Evolutionary conservation across 2,113 vertebrate species (phyloP).

Genomic region (Myotis brandtii): DNA sequence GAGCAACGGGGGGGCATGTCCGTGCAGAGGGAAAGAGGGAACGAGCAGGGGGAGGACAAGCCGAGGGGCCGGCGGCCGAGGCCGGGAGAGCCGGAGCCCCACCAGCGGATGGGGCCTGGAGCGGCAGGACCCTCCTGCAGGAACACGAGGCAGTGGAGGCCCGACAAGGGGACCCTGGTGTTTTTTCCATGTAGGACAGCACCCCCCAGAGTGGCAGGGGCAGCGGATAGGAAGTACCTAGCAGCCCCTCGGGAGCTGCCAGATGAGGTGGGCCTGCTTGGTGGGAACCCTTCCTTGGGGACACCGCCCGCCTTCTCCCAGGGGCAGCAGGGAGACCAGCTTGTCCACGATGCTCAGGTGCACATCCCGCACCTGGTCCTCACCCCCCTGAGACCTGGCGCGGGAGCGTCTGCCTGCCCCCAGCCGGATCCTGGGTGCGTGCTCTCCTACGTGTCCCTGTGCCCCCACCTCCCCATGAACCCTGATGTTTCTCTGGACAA

Average conservation of each 20-base stretch:
- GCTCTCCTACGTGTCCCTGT: not conserved
- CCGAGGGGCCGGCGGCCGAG: not conserved
- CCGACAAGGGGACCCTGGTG: not conserved
- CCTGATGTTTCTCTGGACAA: not conserved
- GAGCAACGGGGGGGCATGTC: not conserved
- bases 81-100: no score
- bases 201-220: not conserved
- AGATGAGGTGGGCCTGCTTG: not conserved
- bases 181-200: not conserved
- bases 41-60: not conserved
- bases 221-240: not conserved
- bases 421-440: no score
- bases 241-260: not conserved
- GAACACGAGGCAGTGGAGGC: not conserved
- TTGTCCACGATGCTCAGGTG: not conserved
- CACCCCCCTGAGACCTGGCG: not conserved
- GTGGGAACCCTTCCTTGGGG: not conserved
- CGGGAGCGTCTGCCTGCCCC: not conserved
- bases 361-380: not conserved
- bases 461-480: not conserved
- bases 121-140: not conserved
- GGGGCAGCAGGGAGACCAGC: not conserved
- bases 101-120: rapidly evolving
- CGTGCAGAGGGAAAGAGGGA: no score
- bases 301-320: not conserved